Evolutionary conservation across 2,797 vertebrate genomes (phyloP).

Genomic region (Aldrovandia affinis): DNA sequence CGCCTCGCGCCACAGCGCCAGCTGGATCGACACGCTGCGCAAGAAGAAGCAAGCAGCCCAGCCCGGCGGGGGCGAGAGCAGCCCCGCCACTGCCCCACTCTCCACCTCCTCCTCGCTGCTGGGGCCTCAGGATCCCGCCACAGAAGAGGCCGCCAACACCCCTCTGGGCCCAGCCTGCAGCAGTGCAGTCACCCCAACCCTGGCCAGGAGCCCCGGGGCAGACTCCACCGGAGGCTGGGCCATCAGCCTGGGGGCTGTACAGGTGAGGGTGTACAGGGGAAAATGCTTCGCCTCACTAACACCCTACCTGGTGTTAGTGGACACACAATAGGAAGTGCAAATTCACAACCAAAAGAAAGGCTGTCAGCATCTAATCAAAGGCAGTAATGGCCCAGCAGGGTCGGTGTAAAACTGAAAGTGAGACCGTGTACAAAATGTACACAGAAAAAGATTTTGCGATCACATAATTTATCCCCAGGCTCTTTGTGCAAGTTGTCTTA

Average conservation of each 20-base stretch:
- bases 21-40: constrained; percentile 90
- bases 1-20: constrained; percentile 77
- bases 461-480: background rate
- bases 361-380: background rate
- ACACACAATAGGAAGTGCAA: no score
- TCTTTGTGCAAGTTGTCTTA: no score
- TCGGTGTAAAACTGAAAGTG: constrained; percentile 6
- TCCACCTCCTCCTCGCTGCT: constrained; percentile 63
- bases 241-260: constrained; percentile 62
- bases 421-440: background rate
- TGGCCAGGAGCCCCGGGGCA: constrained; percentile 44
- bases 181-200: constrained; percentile 9
- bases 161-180: constrained; percentile 42
- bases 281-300: background rate
- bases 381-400: constrained; percentile 38
- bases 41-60: constrained; percentile 74
- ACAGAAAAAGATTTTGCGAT: background rate
- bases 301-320: background rate
- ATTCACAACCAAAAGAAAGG: no score
- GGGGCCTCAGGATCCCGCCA: constrained; percentile 48
- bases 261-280: constrained; percentile 55
- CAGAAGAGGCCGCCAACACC: constrained; percentile 12
- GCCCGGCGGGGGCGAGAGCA: constrained; percentile 60
- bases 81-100: constrained; percentile 64
- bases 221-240: constrained; percentile 59